Percentiles rank a stretch among this genome's conserved stretches.
phyloP scores from a whole-genome alignment of 2,113 vertebrate genomes.

The Hydrochoerus hydrochaeris region DNA sequence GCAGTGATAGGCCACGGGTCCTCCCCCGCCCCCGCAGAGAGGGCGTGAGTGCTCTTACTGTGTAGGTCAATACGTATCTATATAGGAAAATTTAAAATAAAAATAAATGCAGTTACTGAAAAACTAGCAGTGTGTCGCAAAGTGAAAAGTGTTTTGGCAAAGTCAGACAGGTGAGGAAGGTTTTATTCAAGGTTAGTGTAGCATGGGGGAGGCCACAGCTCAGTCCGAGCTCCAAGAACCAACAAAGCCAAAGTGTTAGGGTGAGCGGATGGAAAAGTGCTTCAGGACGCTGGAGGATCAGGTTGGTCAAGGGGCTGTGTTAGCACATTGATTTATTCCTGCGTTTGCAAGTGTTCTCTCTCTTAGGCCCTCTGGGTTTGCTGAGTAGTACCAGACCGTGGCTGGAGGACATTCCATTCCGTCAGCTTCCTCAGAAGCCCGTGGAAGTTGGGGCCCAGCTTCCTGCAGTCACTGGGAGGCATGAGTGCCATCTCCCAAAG shows the following conservation, averaged over 20 bases:
- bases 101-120: not conserved
- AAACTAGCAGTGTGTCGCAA: not conserved
- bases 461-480: not conserved
- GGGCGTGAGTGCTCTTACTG: fast-evolving
- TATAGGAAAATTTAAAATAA: too few relatives aligned
- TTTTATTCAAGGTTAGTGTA: not conserved
- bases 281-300: not conserved
- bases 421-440: too few relatives aligned
- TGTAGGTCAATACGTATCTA: fast-evolving
- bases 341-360: fast-evolving
- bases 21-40: not conserved
- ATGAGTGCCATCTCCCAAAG: fast-evolving
- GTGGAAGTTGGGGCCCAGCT: fast-evolving
- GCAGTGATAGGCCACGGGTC: fast-evolving
- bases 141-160: not conserved
- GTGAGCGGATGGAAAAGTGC: fast-evolving
- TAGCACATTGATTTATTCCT: not conserved
- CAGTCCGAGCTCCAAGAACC: too few relatives aligned
- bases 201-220: not conserved
- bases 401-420: too few relatives aligned
- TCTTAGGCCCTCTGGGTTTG: not conserved
- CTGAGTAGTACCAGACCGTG: too few relatives aligned
- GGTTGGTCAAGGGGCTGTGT: fast-evolving
- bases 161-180: not conserved
- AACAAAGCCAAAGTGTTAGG: not conserved